Conservation (phyloP, 2,797 vertebrate genomes). For the Siniperca obscura region DNA sequence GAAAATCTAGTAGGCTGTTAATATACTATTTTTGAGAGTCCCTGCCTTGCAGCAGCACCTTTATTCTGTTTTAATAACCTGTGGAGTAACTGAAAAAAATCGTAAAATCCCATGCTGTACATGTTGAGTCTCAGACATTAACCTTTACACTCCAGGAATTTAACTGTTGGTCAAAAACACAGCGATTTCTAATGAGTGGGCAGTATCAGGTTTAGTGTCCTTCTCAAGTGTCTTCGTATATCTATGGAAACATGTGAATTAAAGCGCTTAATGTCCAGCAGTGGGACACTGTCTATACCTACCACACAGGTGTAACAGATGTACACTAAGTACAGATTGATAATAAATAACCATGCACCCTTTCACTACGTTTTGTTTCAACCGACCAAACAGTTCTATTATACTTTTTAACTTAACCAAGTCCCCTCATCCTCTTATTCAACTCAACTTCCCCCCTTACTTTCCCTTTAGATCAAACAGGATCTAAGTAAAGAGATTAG, state of each 20-base stretch:
- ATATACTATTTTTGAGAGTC: too few species aligned
- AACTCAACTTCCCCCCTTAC: constrained; percentile 29
- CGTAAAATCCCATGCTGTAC: neutral
- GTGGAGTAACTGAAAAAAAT: neutral
- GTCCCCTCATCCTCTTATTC: constrained; percentile 31
- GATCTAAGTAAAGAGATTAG: constrained; percentile 71
- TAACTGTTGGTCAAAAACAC: constrained; percentile 1
- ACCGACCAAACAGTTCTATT: neutral
- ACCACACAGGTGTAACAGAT: neutral
- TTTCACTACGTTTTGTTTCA: neutral
- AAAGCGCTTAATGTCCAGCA: neutral
- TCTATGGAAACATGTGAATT: neutral
- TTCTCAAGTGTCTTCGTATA: neutral
- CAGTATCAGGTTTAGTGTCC: constrained; percentile 5
- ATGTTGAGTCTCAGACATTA: constrained; percentile 11
- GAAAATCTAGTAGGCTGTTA: too few species aligned
- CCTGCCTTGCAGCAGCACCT: too few species aligned
- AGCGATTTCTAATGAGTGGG: constrained; percentile 24
- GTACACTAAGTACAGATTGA: neutral
- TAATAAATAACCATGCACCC: neutral
- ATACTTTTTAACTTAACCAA: neutral
- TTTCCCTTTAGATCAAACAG: constrained; percentile 53
- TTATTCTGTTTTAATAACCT: neutral
- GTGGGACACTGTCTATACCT: neutral
- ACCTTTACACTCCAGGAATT: constrained; percentile 30